A percentile compares a stretch with the other conserved stretches of the same genome.
Evolutionary conservation across 1,140 invertebrate species (phyloP).

Genomic region (Pseudobourletiella spinata): DNA sequence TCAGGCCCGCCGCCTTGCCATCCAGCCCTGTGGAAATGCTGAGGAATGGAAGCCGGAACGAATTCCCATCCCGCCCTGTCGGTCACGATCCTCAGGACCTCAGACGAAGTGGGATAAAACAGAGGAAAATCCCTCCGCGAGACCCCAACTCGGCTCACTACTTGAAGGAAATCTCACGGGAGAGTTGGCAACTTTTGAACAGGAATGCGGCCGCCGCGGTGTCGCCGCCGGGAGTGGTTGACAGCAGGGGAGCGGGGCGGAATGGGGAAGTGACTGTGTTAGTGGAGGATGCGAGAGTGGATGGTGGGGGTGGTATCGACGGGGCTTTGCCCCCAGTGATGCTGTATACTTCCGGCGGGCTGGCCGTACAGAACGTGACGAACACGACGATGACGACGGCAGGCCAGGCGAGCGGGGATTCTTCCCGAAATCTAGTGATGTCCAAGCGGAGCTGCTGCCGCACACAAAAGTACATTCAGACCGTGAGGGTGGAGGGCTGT

Average conservation of each 20-base stretch:
- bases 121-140: too few relatives aligned
- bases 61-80: too few relatives aligned
- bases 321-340: slow-evolving; percentile 29
- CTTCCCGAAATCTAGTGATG: background rate
- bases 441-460: slow-evolving; percentile 28
- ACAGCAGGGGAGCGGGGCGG: background rate
- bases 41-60: too few relatives aligned
- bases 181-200: slow-evolving; percentile 33
- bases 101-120: too few relatives aligned
- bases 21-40: too few relatives aligned
- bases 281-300: background rate
- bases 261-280: background rate
- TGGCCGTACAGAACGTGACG: background rate
- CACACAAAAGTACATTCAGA: slow-evolving; percentile 32
- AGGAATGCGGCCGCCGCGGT: background rate
- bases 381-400: background rate
- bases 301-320: slow-evolving; percentile 17
- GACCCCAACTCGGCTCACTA: too few relatives aligned
- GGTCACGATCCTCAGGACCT: too few relatives aligned
- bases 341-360: slow-evolving; percentile 24
- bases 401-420: background rate
- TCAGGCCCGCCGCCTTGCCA: too few relatives aligned
- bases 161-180: slow-evolving; percentile 16
- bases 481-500: slow-evolving; percentile 30
- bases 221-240: background rate